Evolutionary conservation across 2,888 invertebrate species (phyloP).

Genomic region (Drosophila anceps): DNA sequence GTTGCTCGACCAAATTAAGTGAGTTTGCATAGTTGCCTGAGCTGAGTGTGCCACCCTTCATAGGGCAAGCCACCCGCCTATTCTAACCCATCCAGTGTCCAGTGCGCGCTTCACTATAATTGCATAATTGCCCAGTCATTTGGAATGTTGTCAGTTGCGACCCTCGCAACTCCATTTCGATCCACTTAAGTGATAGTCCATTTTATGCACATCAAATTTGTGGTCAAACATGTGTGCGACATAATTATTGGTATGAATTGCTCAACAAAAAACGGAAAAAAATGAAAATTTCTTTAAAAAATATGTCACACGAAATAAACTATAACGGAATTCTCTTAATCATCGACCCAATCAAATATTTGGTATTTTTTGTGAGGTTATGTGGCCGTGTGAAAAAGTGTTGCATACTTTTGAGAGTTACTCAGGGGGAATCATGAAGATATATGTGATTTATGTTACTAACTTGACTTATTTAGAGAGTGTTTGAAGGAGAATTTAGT

Average conservation of each 20-base stretch:
- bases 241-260: conserved; percentile 75
- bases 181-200: conserved; percentile 76
- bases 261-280: conserved; percentile 25
- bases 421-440: accelerated
- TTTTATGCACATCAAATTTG: conserved; percentile 76
- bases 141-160: conserved; percentile 68
- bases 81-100: background rate
- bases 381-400: background rate
- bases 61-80: conserved; percentile 1
- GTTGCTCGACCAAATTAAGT: conserved; percentile 72
- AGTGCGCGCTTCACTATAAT: conserved; percentile 69
- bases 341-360: conserved; percentile 37
- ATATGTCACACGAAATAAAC: conserved; percentile 33
- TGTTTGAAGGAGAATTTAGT: background rate
- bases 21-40: conserved; percentile 51
- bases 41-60: background rate
- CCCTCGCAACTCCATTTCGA: conserved; percentile 56
- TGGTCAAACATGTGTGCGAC: conserved; percentile 70
- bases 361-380: conserved; percentile 37
- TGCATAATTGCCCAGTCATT: conserved; percentile 81
- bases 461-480: background rate
- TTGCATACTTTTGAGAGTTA: conserved; percentile 53
- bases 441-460: background rate
- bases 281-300: conserved; percentile 1
- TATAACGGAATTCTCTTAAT: conserved; percentile 73